Percentiles rank a stretch among this genome's conserved stretches.
Evolutionary conservation across 1,140 invertebrate genomes (phyloP).

Genomic region (Drosophila pseudoananassae): DNA sequence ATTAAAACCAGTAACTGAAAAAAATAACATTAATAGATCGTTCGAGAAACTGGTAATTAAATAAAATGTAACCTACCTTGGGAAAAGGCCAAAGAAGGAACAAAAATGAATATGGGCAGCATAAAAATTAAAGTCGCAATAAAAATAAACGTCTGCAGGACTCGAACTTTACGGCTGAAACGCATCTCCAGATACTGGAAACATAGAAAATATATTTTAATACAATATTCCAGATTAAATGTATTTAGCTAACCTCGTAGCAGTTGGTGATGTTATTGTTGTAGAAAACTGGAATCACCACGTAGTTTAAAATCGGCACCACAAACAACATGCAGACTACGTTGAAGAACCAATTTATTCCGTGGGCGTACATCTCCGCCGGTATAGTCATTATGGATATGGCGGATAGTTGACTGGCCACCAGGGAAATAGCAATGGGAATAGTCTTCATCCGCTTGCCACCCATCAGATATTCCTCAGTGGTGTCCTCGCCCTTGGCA

Average conservation of each 20-base stretch:
- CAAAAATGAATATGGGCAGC: slow-evolving; percentile 74
- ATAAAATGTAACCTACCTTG: slow-evolving; percentile 85
- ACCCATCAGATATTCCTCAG: slow-evolving; percentile 87
- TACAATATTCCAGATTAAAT: neutral
- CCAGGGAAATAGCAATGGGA: slow-evolving; percentile 88
- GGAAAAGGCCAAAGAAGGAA: slow-evolving; percentile 91
- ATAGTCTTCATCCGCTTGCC: slow-evolving; percentile 87
- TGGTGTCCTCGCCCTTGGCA: slow-evolving; percentile 84
- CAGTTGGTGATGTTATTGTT: slow-evolving; percentile 91
- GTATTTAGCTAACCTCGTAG: slow-evolving; percentile 88
- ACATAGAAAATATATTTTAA: neutral
- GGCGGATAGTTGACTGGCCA: slow-evolving; percentile 91
- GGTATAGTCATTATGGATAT: slow-evolving; percentile 91
- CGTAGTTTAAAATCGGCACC: slow-evolving; percentile 87
- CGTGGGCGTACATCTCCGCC: slow-evolving; percentile 91
- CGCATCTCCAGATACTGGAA: slow-evolving; percentile 89
- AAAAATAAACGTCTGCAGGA: slow-evolving; percentile 87
- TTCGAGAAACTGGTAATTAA: neutral
- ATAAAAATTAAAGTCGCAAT: slow-evolving; percentile 83
- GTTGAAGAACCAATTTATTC: slow-evolving; percentile 88
- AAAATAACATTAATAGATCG: neutral
- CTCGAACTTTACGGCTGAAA: slow-evolving; percentile 87
- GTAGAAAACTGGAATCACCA: slow-evolving; percentile 93
- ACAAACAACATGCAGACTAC: slow-evolving; percentile 88
- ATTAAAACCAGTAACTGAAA: slow-evolving; percentile 89